Percentiles rank a stretch among this genome's conserved stretches.
Conservation (phyloP, 1,140 invertebrate species). For the Bombus huntii region DNA sequence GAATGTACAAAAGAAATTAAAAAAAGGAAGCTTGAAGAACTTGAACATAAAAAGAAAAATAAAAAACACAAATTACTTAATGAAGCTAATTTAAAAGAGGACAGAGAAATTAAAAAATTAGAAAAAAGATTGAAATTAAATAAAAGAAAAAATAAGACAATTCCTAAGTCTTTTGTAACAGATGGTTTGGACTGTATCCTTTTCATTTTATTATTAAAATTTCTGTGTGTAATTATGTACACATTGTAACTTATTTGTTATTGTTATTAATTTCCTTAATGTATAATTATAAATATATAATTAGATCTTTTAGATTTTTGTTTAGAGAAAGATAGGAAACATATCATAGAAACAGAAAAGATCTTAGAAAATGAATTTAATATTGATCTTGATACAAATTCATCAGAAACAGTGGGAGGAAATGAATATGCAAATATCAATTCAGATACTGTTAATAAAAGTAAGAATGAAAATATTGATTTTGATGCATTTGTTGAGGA, state of each 20-base stretch:
- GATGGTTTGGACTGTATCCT: conserved; percentile 96
- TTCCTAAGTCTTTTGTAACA: conserved; percentile 89
- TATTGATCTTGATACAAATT: conserved; percentile 87
- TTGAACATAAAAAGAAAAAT: conserved; percentile 54
- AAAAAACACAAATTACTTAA: conserved; percentile 73
- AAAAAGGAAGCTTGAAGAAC: conserved; percentile 34
- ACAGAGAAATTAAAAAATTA: conserved; percentile 89
- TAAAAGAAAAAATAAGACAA: conserved; percentile 88
- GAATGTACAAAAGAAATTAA: conserved; percentile 13
- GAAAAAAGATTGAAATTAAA: conserved; percentile 94
- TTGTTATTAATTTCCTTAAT: conserved; percentile 53
- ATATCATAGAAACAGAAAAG: conserved; percentile 85
- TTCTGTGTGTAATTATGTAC: neutral
- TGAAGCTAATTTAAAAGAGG: conserved; percentile 87
- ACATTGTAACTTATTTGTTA: neutral
- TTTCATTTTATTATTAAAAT: conserved; percentile 70
- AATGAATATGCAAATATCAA: conserved; percentile 80
- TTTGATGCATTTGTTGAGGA: conserved; percentile 16
- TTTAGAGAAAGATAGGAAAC: conserved; percentile 87
- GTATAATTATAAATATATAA: neutral
- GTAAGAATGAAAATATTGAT: conserved; percentile 46
- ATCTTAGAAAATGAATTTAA: conserved; percentile 84
- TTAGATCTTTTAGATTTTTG: conserved; percentile 91
- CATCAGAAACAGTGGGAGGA: conserved; percentile 66
- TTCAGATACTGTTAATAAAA: neutral